A percentile compares a stretch with the other conserved stretches of the same genome.
Conservation (phyloP, 2,113 vertebrate genomes). For the Entomyzon cyanotis region DNA sequence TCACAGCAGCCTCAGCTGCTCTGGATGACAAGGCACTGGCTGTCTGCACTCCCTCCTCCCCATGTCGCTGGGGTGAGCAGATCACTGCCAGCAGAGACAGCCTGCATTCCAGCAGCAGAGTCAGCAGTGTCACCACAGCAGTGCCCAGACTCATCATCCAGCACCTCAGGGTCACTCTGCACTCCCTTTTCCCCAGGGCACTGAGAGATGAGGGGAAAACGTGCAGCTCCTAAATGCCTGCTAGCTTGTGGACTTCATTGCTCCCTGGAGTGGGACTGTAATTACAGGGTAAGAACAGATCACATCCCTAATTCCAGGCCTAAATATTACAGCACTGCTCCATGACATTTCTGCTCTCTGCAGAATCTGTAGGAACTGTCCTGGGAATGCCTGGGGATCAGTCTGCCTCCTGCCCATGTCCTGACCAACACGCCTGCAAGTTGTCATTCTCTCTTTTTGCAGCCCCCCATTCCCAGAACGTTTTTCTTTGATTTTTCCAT, state of each 20-base stretch:
- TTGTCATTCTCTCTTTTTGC: background rate
- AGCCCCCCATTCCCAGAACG: background rate
- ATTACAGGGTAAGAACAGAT: background rate
- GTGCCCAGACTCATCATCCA: background rate
- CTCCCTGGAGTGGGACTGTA: background rate
- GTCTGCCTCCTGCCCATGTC: background rate
- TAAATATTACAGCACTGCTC: background rate
- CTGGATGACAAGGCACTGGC: background rate
- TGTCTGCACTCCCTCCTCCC: background rate
- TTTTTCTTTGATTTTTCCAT: constrained; percentile 5
- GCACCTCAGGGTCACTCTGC: background rate
- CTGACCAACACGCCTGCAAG: background rate
- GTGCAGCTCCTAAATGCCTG: accelerated
- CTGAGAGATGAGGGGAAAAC: background rate
- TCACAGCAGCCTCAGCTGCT: background rate
- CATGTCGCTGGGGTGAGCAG: accelerated
- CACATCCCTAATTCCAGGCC: background rate
- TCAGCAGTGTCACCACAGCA: background rate
- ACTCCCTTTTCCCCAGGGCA: background rate
- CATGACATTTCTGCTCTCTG: background rate
- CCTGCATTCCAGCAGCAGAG: accelerated
- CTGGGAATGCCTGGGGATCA: background rate
- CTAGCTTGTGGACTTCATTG: background rate
- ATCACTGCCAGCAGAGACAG: background rate
- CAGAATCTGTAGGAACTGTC: background rate